phyloP scores from a whole-genome alignment of 2,797 vertebrate genomes.

The Pipistrellus kuhlii region DNA sequence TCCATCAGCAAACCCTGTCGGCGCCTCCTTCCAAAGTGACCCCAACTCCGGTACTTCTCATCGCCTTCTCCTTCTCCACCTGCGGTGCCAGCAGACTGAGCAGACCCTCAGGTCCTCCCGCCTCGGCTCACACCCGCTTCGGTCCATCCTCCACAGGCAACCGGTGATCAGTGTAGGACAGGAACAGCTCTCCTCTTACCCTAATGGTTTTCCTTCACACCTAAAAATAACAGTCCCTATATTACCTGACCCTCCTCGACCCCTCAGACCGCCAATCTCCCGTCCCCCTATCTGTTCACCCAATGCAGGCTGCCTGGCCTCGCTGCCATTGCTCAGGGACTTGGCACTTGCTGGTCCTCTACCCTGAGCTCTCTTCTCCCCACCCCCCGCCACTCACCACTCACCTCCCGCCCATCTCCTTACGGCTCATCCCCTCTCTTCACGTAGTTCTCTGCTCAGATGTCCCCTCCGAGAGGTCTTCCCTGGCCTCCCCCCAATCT shows the following conservation, averaged over 20 bases:
- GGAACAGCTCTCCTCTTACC: not conserved
- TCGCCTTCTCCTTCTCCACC: not conserved
- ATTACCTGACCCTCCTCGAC: not conserved
- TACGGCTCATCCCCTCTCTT: not conserved
- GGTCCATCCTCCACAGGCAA: not conserved
- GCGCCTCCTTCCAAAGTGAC: not conserved
- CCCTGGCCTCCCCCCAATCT: not conserved
- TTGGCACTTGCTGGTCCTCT: not conserved
- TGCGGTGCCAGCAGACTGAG: no score
- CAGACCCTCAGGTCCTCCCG: fast-evolving
- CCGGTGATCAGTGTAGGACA: not conserved
- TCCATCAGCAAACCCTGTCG: not conserved
- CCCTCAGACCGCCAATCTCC: not conserved
- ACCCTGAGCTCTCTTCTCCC: not conserved
- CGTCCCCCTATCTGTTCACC: not conserved
- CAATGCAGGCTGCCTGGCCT: not conserved
- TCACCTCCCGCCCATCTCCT: not conserved
- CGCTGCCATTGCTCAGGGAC: not conserved
- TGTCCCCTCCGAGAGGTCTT: not conserved
- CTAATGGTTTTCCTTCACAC: not conserved
- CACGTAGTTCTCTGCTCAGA: not conserved
- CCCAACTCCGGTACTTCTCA: not conserved
- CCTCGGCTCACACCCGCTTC: not conserved
- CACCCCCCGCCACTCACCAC: not conserved
- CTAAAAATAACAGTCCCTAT: not conserved